Percentiles rank a stretch among this genome's conserved stretches.
Evolutionary conservation across 2,113 vertebrate species (phyloP).

Genomic region (Physeter macrocephalus): DNA sequence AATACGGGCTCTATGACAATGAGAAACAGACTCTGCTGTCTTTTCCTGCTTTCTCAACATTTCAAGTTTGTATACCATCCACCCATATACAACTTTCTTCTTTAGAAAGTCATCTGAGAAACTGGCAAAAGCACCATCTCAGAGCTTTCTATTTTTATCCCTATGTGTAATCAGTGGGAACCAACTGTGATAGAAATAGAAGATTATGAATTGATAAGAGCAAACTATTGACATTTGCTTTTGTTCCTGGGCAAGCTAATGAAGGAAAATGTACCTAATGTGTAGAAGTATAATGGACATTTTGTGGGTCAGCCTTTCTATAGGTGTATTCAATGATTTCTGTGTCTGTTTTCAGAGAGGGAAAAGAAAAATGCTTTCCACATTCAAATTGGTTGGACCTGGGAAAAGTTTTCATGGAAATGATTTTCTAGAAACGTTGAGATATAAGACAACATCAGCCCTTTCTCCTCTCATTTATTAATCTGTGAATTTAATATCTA

Average conservation of each 20-base stretch:
- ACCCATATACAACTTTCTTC: conserved; percentile 25
- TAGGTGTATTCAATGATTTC: background rate
- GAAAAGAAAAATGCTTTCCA: background rate
- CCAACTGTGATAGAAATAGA: conserved; percentile 35
- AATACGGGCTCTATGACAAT: background rate
- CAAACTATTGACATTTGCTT: conserved; percentile 23
- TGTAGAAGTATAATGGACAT: background rate
- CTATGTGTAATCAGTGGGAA: conserved; percentile 43
- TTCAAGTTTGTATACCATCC: background rate
- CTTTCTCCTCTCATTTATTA: background rate
- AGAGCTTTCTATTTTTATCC: conserved; percentile 48
- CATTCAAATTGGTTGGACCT: background rate
- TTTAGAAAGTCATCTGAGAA: conserved; percentile 33
- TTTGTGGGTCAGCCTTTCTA: background rate
- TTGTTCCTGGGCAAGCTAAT: conserved; percentile 21
- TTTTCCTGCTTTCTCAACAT: conserved; percentile 35
- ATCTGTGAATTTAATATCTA: background rate
- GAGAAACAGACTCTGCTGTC: background rate
- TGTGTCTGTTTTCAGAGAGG: background rate
- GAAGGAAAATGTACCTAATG: background rate
- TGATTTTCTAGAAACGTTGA: conserved; percentile 7
- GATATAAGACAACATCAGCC: background rate
- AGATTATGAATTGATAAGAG: conserved; percentile 48
- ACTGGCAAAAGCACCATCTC: conserved; percentile 27
- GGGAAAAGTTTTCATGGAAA: background rate